Evolutionary conservation across 2,888 invertebrate species (phyloP), one percentile per base, ranked within the genome.

Genomic region (Hecatera dysodea): DNA sequence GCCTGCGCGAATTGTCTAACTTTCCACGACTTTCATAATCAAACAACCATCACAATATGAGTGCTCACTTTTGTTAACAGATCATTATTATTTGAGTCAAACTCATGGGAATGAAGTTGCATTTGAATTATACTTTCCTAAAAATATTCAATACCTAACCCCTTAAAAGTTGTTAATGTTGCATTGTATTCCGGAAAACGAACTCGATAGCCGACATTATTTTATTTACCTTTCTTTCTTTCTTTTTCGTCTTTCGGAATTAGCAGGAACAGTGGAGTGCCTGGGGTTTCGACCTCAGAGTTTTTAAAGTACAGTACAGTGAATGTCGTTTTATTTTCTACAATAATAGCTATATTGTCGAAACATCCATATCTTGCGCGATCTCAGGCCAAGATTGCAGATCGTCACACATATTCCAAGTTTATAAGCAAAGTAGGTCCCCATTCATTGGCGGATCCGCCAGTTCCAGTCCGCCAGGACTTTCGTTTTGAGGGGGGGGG

Each of bases 1-100:
- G 52, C 97, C 97, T 4, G 97, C 97, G n/a, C 97, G 93, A 89
- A 98, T 97, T 61, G 44, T 50, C 5, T 80, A 83, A 65, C 68
- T 55, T 27, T 27, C 46, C 11, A 33, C 24, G 39, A 52, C 24
- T 53, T 59, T 29, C 19, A n/a, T 55, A 48, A 42, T 6, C 19
- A 67, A 56, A 27, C 4, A 46, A 56, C n/a, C 17, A 39, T n/a
- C 22, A 42, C 33, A 61, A 52, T 57, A 27, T 15, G 48, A 56
- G 27, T 42, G 66, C 36, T 27, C n/a, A 48, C 8, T 53, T 52
- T 75, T 53, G 19, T 39, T 15, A 33, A 36, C 27, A 48, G 27
- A 44, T 44, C 22, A 27, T 59, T 72, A 17, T 46, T 61, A 62
- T 55, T 46, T 57, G 11, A 64, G 27, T 56, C 55, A 61, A 12